Base-by-base conservation (phyloP, 1,140 invertebrate species). In the Adoxophyes honmai region DNA sequence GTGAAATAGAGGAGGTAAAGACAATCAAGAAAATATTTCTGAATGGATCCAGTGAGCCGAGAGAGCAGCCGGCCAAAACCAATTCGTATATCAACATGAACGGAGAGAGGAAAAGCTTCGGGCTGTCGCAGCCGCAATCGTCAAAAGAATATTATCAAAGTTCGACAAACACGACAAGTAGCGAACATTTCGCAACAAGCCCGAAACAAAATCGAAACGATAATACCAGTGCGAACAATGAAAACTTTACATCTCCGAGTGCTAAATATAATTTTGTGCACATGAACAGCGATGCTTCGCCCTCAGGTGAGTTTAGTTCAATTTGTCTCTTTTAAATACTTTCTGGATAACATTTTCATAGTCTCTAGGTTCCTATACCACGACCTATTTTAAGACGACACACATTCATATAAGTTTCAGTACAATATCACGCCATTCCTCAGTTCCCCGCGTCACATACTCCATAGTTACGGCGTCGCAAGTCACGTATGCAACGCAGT, bases 1-100 rank as follows among this genome's bases (percentile, higher is more conserved):
- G 66, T 56, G 82, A 90, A 75, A 75, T 77, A 15, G 82, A 90
- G 72, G 87, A 90, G 78, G 75, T 89, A 14, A 89, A 81, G 52
- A 90, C 88, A 6, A 84, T 89, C 52, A 86, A 89, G 58, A 90
- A 88, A 69, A 79, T 89, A 39, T 64, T 83, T 8, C 55, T 89
- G 5, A 89, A 89, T 60, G 85, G 81, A 7, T 82, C 78, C 10
- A 57, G 60, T 48, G 69, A 58, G 10, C 15, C 48, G 48, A 52
- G 8, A n/a, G 35, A 58, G 14, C n/a, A 28, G 33, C 21, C 11
- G 7, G 6, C 11, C 11, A 52, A 35, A 15, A 35, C 21, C 36
- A 4, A 13, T 34, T 52, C 13, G 33, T 15, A 35, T 34, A 16
- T 52, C 9, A 48, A 48, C 11, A 16, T 52, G 9, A 48, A 48